These are phyloP conservation scores for Dryobates pubescens DNA, from an alignment of 2,797 vertebrate genomes.

Conservation along the genomic window DNA sequence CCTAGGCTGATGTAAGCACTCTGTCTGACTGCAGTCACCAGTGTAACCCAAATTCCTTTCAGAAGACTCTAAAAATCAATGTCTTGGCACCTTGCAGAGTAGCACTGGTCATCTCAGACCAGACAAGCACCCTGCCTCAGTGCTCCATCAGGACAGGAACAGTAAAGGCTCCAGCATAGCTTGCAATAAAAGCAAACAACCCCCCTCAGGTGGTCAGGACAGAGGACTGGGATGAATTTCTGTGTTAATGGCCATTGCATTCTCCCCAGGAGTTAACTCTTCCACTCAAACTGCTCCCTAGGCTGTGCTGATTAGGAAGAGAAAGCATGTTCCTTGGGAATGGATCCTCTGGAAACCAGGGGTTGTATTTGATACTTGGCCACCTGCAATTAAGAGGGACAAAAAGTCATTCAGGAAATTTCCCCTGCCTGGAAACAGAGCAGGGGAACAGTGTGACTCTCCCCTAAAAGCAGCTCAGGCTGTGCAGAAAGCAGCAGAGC, in stretches of 20 bases:
- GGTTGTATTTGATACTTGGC: neutral
- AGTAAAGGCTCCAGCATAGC: neutral
- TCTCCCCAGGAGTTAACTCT: neutral
- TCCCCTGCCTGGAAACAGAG: neutral
- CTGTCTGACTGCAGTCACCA: neutral
- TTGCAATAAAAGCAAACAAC: neutral
- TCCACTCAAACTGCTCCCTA: neutral
- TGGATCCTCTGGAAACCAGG: neutral
- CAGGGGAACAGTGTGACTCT: neutral
- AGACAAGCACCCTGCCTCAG: neutral
- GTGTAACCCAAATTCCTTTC: neutral
- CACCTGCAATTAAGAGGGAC: neutral
- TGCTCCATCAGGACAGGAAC: neutral
- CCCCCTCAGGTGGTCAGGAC: neutral
- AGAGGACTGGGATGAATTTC: neutral
- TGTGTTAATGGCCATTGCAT: neutral
- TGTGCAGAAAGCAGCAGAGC: neutral
- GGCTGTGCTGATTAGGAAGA: neutral
- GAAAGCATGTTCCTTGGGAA: neutral
- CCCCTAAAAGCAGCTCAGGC: neutral
- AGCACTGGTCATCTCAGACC: neutral
- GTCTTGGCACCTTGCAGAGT: neutral
- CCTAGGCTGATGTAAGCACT: neutral
- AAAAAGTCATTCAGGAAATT: neutral
- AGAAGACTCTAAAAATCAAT: neutral